Evolutionary conservation across 1,140 invertebrate species (phyloP), one percentile per base, ranked within the genome.

Genomic region (Nixonia krombeini): DNA sequence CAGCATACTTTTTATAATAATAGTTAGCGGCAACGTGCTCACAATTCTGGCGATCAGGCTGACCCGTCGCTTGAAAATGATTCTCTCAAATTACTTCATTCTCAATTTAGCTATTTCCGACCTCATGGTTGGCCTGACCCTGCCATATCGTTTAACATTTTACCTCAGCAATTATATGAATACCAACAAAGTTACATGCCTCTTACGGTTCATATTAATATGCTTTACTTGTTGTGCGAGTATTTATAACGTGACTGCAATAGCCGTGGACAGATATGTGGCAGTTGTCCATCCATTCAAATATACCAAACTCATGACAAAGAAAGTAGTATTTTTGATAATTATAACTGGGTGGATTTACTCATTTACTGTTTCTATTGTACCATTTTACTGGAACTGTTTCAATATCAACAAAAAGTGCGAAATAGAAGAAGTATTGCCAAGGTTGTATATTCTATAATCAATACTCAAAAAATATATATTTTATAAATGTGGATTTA

Each of bases 221-320:
- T 88, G 89, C 45, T 86, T 92, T 61, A 90, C 90, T 41, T 92
- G 91, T 75, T 87, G 89, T 64, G 90, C 89, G 13, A 93, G 92
- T 64, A 91, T 96, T 71, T 90, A 91, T 78, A 95, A 94, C 63
- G 87, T 96, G 29, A 91, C 92, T 46, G 89, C 91, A 10, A 95
- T 96, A 45, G 92, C 94, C 7, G 85, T 94, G 15, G 94, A 96
- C 81, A 88, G 94, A 35, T 94, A 93, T 75, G 86, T 93, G 57
- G 93, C 93, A 0, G 93, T 96, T 51, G 88, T 95, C 2, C 89
- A 94, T 81, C 93, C 94, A 1, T 85, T 96, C 52, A 88, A 91
- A 76, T 93, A 93, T 80, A 87, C 74, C 2, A 73, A 75, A 17
- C 88, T 89, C 69, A 90, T 91, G 87, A 91, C 89, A 0, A 88